Evolutionary conservation across 2,113 vertebrate species (phyloP), one percentile per base, ranked within the genome.

Genomic region (Bubo scandiacus): DNA sequence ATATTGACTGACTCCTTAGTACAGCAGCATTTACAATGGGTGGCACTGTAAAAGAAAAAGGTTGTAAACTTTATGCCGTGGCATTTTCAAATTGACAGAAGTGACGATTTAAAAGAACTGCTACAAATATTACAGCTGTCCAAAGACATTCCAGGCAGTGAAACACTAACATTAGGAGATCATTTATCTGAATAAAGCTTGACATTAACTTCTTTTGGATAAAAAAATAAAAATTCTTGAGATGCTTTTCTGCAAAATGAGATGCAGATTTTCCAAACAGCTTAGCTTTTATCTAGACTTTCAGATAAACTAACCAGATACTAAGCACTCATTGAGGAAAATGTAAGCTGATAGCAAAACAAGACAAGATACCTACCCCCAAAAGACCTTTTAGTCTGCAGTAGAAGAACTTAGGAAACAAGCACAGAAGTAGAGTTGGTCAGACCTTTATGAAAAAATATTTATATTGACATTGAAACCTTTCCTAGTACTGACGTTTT

Each of bases 51-150:
- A 82, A 82, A 77, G 38, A 61, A 74, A 91, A 71, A 70, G 63
- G 82, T 74, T 84, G 26, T 27, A 93, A 92, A 93, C n/a, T 83
- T 88, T 83, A 78, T 74, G 55, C 51, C 2, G 6, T 7, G 52
- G 72, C 75, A 96, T 96, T 93, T 95, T 88, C 79, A 92, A 88
- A 90, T 36, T 90, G 92, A 86, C 82, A 95, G 95, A 73, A 80
- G 72, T 47, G 63, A 95, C 93, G 88, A 97, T 93, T 86, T 90
- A 73, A 83, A 96, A 92, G 75, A 95, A 93, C 88, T 92, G 79
- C 63, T 94, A 70, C 94, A 96, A 92, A 83, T 93, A 94, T 78
- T 95, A 62, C 71, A 96, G 87, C 85, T 90, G 90, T 80, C 90
- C 72, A 93, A 93, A 96, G 75, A 38, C 0, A 7, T 94, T 79